Conservation (phyloP, 2,113 vertebrate species). For the Acanthisitta chloris region DNA sequence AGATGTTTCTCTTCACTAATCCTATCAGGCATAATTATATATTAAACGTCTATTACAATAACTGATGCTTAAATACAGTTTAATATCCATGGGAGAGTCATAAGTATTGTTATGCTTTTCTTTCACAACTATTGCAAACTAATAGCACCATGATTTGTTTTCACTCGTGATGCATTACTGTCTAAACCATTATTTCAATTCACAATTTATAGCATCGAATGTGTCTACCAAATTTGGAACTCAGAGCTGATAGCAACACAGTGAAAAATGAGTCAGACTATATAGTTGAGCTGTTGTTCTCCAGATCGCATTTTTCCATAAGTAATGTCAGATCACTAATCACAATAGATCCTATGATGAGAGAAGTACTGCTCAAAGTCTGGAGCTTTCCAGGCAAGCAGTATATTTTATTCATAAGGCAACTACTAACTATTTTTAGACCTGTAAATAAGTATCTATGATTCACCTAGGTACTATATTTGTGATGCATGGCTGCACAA, state of each 20-base stretch:
- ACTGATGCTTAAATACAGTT: background rate
- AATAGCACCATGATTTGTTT: background rate
- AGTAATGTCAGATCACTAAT: background rate
- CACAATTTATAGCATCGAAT: background rate
- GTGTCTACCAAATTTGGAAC: background rate
- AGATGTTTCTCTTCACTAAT: background rate
- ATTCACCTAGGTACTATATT: background rate
- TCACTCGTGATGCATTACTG: background rate
- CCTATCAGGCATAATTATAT: background rate
- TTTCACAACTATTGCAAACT: background rate
- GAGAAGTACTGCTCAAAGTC: background rate
- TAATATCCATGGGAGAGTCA: background rate
- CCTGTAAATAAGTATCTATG: background rate
- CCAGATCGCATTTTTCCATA: background rate
- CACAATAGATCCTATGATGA: background rate
- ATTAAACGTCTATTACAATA: background rate
- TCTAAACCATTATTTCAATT: background rate
- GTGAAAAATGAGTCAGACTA: background rate
- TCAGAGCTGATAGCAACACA: background rate
- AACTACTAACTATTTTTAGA: background rate
- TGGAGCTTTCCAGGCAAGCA: background rate
- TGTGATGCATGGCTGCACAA: background rate
- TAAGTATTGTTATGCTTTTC: background rate
- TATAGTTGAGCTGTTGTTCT: background rate
- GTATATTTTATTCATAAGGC: background rate